Conservation (phyloP, 1,140 invertebrate species). For the Conus betulinus region DNA sequence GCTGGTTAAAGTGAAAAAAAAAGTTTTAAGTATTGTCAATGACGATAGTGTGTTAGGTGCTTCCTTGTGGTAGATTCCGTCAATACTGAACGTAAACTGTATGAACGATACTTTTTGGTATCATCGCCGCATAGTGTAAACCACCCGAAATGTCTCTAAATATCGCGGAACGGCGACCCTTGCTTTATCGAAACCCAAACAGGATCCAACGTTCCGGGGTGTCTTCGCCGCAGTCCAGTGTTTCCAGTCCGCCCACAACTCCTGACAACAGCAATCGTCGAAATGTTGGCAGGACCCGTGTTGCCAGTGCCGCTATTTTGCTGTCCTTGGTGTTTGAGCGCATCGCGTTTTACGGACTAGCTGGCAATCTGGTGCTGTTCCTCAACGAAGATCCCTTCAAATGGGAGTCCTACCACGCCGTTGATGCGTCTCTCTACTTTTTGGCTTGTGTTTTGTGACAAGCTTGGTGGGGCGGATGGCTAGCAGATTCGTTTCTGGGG, state of each 20-base stretch:
- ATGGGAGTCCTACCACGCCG: constrained; percentile 76
- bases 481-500: constrained; percentile 76
- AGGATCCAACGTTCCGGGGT: neutral
- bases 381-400: constrained; percentile 74
- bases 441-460: constrained; percentile 76
- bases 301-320: constrained; percentile 69
- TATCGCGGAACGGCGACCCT: neutral
- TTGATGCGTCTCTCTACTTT: constrained; percentile 75
- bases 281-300: constrained; percentile 44
- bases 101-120: no score
- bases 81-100: no score
- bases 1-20: no score
- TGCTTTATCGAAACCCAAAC: constrained; percentile 4
- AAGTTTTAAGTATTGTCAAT: no score
- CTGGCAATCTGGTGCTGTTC: constrained; percentile 78
- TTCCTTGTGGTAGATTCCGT: no score
- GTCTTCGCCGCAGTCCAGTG: neutral
- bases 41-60: no score
- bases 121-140: no score
- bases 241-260: neutral
- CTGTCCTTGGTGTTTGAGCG: constrained; percentile 76
- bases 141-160: neutral
- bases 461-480: constrained; percentile 77
- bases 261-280: neutral
- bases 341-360: constrained; percentile 78